These are phyloP conservation scores for Hemaris fuciformis DNA, from an alignment of 2,888 invertebrate genomes.

Conservation along the genomic window DNA sequence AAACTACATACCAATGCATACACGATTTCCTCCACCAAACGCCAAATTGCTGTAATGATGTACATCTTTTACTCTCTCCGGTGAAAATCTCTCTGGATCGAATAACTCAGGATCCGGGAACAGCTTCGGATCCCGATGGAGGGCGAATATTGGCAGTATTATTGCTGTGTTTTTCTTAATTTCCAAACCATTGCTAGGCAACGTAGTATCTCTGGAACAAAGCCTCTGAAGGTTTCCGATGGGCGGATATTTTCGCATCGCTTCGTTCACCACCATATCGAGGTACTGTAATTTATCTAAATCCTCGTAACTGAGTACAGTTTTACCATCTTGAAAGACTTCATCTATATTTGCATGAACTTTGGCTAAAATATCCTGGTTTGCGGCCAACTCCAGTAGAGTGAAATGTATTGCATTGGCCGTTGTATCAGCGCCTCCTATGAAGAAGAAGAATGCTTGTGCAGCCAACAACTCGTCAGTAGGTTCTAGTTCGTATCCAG, in stretches of 20 bases:
- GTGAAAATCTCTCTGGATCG: slow-evolving; percentile 71
- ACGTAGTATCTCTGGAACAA: slow-evolving; percentile 45
- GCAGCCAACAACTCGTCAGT: slow-evolving; percentile 60
- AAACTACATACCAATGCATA: slow-evolving; percentile 72
- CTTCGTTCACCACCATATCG: slow-evolving; percentile 60
- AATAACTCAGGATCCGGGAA: slow-evolving; percentile 61
- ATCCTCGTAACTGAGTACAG: slow-evolving; percentile 49
- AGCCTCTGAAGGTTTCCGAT: slow-evolving; percentile 49
- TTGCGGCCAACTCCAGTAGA: slow-evolving; percentile 54
- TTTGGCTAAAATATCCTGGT: slow-evolving; percentile 52
- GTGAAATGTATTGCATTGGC: slow-evolving; percentile 61
- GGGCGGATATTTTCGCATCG: slow-evolving; percentile 56
- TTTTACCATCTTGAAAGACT: slow-evolving; percentile 37
- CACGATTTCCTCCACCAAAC: slow-evolving; percentile 76
- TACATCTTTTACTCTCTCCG: slow-evolving; percentile 36
- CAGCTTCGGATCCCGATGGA: slow-evolving; percentile 58
- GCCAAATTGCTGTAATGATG: slow-evolving; percentile 64
- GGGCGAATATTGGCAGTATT: slow-evolving; percentile 45
- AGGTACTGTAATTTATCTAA: slow-evolving; percentile 58
- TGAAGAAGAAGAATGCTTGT: slow-evolving; percentile 70
- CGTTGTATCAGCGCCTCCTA: slow-evolving; percentile 70
- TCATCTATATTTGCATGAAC: slow-evolving; percentile 62
- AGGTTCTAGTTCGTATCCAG: slow-evolving; percentile 47
- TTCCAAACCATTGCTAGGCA: slow-evolving; percentile 45
- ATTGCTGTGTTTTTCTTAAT: slow-evolving; percentile 42